phyloP scores from a whole-genome alignment of 2,797 vertebrate genomes.

The Pipistrellus pygmaeus region DNA sequence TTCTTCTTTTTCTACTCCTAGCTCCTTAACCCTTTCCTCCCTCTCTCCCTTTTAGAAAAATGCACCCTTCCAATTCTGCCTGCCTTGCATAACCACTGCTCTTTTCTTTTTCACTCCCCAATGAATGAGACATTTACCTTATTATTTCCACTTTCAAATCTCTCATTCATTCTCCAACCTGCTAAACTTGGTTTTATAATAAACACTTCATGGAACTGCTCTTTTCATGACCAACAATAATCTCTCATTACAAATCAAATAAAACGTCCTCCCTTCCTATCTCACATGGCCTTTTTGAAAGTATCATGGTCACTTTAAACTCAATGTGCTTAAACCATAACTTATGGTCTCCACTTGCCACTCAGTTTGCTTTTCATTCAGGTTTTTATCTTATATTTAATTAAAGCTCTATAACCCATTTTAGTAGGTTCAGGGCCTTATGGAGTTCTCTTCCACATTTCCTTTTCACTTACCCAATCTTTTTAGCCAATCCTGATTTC shows the following conservation, averaged over 20 bases:
- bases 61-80: background rate
- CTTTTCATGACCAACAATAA: background rate
- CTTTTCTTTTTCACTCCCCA: background rate
- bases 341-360: background rate
- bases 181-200: background rate
- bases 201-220: background rate
- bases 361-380: background rate
- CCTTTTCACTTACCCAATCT: background rate
- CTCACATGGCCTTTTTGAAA: background rate
- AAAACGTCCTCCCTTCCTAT: slow-evolving; percentile 46
- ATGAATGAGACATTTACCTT: background rate
- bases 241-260: slow-evolving; percentile 41
- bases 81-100: background rate
- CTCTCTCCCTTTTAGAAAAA: background rate
- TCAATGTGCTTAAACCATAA: slow-evolving; percentile 2
- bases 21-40: background rate
- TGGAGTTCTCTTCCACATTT: background rate
- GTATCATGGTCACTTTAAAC: slow-evolving; percentile 15
- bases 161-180: background rate
- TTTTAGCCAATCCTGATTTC: background rate
- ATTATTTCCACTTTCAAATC: background rate
- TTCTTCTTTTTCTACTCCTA: background rate
- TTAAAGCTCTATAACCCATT: background rate
- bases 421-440: background rate
- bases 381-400: background rate